Evolutionary conservation across 1,140 invertebrate genomes (phyloP), one percentile per base, ranked within the genome.

Genomic region (Daktulosphaira vitifoliae): DNA sequence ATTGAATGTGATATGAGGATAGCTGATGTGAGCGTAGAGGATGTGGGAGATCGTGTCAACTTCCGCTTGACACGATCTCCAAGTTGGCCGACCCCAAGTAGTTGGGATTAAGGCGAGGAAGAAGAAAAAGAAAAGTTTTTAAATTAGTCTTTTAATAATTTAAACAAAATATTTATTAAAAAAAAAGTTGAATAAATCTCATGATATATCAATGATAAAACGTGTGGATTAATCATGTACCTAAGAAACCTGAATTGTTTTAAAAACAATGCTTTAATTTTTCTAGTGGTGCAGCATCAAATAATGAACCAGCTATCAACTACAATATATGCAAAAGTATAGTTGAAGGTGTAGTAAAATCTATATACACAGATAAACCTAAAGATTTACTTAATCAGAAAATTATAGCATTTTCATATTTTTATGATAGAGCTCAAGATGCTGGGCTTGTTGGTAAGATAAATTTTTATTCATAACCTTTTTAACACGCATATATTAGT

Each of bases 361-460:
- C 44, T 18, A 18, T 69, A 20, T 64, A 69, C 13, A 62, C 68
- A 5, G 62, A 79, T 15, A 84, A 84, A 67, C 80, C 81, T 1
- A 76, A 82, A 70, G 80, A 85, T 22, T 73, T 85, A 33, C 77
- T 79, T 62, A 76, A 86, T 67, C 79, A 81, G 68, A 74, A 82
- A 68, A 80, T 95, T 68, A 87, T 85, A 69, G 88, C 90, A 7
- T 93, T 98, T 76, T 94, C 90, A 66, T 97, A 96, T 75, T 97
- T 93, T 75, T 96, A 87, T 75, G 93, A 98, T 71, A 78, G 90
- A 56, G 90, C 90, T 20, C 81, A 84, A 0, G 92, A 96, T 76
- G 84, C 86, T 66, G 85, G 83, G 8, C 76, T 91, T 23, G 85
- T 88, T 62, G 81, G 83, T 83, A 68, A 74, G 67, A 67, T 33